Evolutionary conservation across 2,797 vertebrate genomes (phyloP).

Genomic region (Enteromius paludinosus): DNA sequence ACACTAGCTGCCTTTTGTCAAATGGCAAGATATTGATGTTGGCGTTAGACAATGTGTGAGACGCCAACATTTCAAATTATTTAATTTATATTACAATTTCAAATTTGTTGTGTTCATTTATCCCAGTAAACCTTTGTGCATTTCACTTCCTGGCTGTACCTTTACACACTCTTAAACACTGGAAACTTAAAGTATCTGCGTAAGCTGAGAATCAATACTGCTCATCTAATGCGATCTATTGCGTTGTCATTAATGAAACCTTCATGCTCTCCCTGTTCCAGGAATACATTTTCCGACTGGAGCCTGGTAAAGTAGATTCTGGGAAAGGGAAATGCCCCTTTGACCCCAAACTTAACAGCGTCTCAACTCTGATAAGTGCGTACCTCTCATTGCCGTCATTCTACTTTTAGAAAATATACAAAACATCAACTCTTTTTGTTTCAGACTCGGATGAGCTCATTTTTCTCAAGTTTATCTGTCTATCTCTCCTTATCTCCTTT

Average conservation of each 20-base stretch:
- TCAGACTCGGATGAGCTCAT: neutral
- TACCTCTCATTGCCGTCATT: constrained; percentile 41
- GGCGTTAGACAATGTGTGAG: neutral
- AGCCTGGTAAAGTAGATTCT: constrained; percentile 95
- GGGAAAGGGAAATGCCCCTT: constrained; percentile 99
- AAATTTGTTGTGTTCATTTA: neutral
- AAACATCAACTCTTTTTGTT: constrained; percentile 11
- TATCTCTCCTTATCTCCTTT: constrained; percentile 30
- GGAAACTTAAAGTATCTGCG: constrained; percentile 40
- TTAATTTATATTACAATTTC: neutral
- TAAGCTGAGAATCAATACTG: constrained; percentile 53
- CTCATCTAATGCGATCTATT: constrained; percentile 46
- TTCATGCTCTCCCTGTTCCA: constrained; percentile 70
- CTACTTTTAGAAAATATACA: constrained; percentile 11
- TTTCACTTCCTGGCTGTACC: constrained; percentile 38
- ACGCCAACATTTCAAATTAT: constrained; percentile 5
- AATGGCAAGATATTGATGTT: constrained; percentile 14
- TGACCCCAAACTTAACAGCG: constrained; percentile 97
- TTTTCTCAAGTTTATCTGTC: constrained; percentile 45
- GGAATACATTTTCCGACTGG: constrained; percentile 98
- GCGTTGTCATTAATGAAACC: constrained; percentile 53
- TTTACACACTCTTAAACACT: constrained; percentile 29
- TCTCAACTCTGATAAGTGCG: constrained; percentile 98
- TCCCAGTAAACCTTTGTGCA: constrained; percentile 20
- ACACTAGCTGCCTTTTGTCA: constrained; percentile 1